Evolutionary conservation across 2,888 invertebrate genomes (phyloP), one percentile per base, ranked within the genome.

Genomic region (Girardia tigrina): DNA sequence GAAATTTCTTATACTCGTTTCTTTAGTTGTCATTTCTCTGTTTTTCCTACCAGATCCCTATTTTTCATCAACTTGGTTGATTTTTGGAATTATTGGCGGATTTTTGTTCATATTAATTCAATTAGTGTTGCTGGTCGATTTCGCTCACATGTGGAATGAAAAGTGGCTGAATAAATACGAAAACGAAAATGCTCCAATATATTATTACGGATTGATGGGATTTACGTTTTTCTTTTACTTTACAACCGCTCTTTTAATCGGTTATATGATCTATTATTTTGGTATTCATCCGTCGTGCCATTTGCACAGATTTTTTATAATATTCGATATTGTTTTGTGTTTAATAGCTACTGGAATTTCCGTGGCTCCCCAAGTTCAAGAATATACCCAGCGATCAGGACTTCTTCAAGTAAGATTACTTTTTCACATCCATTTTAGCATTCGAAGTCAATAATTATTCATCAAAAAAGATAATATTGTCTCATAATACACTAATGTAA

Each of bases 111-210:
- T 98, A 79, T 85, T 99, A 75, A 92, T 99, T 78, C 98, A 98
- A 85, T 87, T 98, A 79, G 90, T 97, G 78, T 87, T 98, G 74
- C 91, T 99, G 80, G 90, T 99, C 80, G 97, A 98, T 84, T 97
- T 98, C 86, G 95, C 95, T n/a, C 95, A 99, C 84, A 88, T 90
- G 0, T 91, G 95, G 90, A 95, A 97, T 8, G 94, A 97, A 85
- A 88, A 87, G 78, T 99, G 97, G 97, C 91, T 95, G 79, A 90
- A 90, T 84, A 91, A 91, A 82, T 92, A 90, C 82, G 92, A 94
- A 83, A 92, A 94, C 83, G 90, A 93, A 82, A 91, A 91, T 0
- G 23, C 80, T 29, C 90, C 89, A 81, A 89, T 89, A 79, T 95
- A 94, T 90, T 89, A 86, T 81, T 84, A 82, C 78, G 85, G 92